Conservation (phyloP, 2,113 vertebrate genomes). For the Ahaetulla prasina region DNA sequence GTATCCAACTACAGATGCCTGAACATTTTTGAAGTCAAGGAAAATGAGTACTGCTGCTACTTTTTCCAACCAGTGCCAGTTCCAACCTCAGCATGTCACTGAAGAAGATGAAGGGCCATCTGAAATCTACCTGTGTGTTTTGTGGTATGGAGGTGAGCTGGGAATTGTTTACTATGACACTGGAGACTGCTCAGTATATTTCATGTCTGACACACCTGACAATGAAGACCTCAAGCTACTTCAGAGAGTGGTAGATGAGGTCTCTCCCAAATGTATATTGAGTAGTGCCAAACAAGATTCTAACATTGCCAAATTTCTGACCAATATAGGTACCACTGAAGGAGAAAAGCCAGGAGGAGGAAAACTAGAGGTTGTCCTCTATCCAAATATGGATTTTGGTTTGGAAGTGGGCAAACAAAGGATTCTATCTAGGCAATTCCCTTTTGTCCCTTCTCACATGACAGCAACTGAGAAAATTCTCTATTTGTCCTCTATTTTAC, state of each 20-base stretch:
- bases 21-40: background rate
- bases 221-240: slow-evolving; percentile 78
- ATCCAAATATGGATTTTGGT: slow-evolving; percentile 88
- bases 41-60: slow-evolving; percentile 44
- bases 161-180: slow-evolving; percentile 87
- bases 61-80: background rate
- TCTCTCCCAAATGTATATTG: slow-evolving; percentile 80
- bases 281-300: slow-evolving; percentile 92
- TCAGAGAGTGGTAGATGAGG: slow-evolving; percentile 81
- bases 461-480: slow-evolving; percentile 82
- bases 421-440: slow-evolving; percentile 82
- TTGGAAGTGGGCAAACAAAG: slow-evolving; percentile 89
- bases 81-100: accelerated
- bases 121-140: slow-evolving; percentile 79
- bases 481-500: slow-evolving; percentile 87
- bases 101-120: slow-evolving; percentile 48
- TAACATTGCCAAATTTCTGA: slow-evolving; percentile 77
- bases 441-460: slow-evolving; percentile 80
- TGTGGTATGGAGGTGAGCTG: slow-evolving; percentile 78
- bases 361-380: slow-evolving; percentile 81
- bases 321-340: slow-evolving; percentile 57
- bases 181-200: slow-evolving; percentile 79
- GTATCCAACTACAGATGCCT: background rate
- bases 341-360: slow-evolving; percentile 54
- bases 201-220: slow-evolving; percentile 84